A percentile compares a stretch with the other conserved stretches of the same genome.
phyloP scores from a whole-genome alignment of 2,888 invertebrate genomes.

The Parasteatoda lunata region DNA sequence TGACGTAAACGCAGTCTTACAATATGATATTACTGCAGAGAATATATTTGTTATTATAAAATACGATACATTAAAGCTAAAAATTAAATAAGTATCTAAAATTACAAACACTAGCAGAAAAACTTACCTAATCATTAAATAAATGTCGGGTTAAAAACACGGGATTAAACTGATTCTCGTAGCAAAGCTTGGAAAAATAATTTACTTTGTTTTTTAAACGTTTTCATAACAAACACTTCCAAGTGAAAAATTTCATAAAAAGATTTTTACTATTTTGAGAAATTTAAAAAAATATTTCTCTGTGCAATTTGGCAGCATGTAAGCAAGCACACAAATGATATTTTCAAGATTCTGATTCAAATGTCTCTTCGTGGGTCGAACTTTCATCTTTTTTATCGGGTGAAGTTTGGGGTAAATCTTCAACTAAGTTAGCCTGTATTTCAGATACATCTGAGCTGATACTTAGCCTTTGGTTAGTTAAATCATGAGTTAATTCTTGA shows the following conservation, averaged over 20 bases:
- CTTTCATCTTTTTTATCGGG: slow-evolving; percentile 29
- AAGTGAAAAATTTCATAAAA: background rate
- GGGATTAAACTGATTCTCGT: too few species aligned
- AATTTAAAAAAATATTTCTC: slow-evolving; percentile 59
- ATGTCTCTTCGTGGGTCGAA: background rate
- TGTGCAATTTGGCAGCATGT: slow-evolving; percentile 38
- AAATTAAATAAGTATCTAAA: too few species aligned
- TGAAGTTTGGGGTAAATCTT: slow-evolving; percentile 45
- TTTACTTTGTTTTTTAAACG: background rate
- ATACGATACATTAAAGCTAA: too few species aligned
- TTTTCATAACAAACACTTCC: background rate
- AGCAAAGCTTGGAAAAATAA: too few species aligned
- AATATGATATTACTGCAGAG: too few species aligned
- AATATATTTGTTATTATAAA: too few species aligned
- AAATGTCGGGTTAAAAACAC: background rate
- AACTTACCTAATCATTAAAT: background rate
- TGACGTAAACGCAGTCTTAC: too few species aligned
- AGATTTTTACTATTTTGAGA: background rate
- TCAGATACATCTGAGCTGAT: slow-evolving; percentile 50
- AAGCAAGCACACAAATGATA: background rate
- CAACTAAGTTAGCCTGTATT: slow-evolving; percentile 58
- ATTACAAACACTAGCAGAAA: too few species aligned
- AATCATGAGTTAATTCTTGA: slow-evolving; percentile 22
- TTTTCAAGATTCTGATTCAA: slow-evolving; percentile 34
- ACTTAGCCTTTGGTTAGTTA: slow-evolving; percentile 41